Percentiles rank a stretch among this genome's conserved stretches.
These are phyloP conservation scores for Platynereis dumerilii DNA, from an alignment of 2,888 invertebrate genomes.

Conservation along the genomic window DNA sequence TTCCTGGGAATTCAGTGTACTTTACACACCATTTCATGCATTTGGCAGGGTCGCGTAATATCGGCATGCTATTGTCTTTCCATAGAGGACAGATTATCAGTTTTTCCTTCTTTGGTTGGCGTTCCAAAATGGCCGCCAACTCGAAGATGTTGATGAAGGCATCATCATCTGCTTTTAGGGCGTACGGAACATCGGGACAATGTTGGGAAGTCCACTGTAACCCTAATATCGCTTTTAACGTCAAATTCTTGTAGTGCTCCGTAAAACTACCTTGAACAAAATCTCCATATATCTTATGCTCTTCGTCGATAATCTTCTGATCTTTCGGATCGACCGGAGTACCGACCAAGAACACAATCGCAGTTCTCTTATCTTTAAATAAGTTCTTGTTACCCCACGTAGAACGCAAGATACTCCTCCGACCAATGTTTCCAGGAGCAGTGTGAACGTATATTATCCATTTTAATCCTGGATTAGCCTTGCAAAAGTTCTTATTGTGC, in stretches of 20 bases:
- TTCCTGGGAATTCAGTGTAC: conserved; percentile 36
- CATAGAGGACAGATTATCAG: conserved; percentile 37
- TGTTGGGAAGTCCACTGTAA: conserved; percentile 43
- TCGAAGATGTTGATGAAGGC: conserved; percentile 43
- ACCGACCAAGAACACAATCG: conserved; percentile 43
- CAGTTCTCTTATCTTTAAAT: conserved; percentile 27
- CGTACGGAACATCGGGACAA: conserved; percentile 40
- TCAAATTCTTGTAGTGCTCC: conserved; percentile 43
- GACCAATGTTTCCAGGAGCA: conserved; percentile 36
- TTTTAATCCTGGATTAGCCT: conserved; percentile 15
- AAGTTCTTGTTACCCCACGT: conserved; percentile 42
- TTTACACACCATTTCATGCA: conserved; percentile 41
- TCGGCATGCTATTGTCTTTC: conserved; percentile 40
- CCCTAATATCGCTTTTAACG: conserved; percentile 45
- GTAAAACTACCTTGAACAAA: conserved; percentile 45
- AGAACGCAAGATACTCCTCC: conserved; percentile 35
- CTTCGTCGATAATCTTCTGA: conserved; percentile 36
- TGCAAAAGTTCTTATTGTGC: conserved; percentile 30
- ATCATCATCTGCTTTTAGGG: conserved; percentile 46
- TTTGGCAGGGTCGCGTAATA: conserved; percentile 36
- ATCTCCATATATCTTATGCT: conserved; percentile 38
- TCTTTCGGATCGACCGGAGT: conserved; percentile 25
- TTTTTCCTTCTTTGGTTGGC: not conserved
- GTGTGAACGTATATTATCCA: conserved; percentile 41
- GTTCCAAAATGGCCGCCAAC: conserved; percentile 27